phyloP scores from a whole-genome alignment of 2,113 vertebrate genomes.

The Perca fluviatilis region DNA sequence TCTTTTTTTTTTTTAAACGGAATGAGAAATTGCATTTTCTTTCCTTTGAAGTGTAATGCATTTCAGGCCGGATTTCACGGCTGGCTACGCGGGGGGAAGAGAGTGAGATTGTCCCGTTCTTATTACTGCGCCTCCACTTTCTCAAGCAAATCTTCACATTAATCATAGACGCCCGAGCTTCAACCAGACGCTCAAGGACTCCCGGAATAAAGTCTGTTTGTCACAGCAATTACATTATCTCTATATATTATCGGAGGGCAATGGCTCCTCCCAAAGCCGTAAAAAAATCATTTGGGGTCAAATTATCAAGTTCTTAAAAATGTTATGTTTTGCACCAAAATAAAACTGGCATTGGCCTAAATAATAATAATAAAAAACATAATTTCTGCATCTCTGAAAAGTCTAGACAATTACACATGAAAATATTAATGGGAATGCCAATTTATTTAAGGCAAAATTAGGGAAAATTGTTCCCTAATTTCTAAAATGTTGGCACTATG shows the following conservation, averaged over 20 bases:
- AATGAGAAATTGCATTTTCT: slow-evolving; percentile 96
- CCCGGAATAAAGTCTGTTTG: slow-evolving; percentile 50
- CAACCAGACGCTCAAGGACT: slow-evolving; percentile 86
- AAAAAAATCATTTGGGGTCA: background rate
- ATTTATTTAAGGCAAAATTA: background rate
- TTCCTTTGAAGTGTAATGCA: slow-evolving; percentile 95
- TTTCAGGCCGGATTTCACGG: slow-evolving; percentile 95
- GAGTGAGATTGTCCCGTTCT: slow-evolving; percentile 90
- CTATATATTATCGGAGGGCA: slow-evolving; percentile 21
- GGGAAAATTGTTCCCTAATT: background rate
- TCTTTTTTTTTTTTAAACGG: slow-evolving; percentile 90
- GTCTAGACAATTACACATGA: background rate
- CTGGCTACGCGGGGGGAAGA: slow-evolving; percentile 87
- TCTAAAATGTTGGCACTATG: background rate
- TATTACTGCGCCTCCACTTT: slow-evolving; percentile 92
- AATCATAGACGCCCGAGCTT: slow-evolving; percentile 86
- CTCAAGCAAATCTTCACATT: slow-evolving; percentile 96
- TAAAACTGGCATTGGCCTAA: background rate
- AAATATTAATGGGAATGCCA: background rate
- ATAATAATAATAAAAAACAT: background rate
- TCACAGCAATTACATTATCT: slow-evolving; percentile 58
- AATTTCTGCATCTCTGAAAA: background rate
- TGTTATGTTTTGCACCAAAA: background rate
- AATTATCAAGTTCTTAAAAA: background rate
- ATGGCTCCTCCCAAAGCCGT: background rate